Evolutionary conservation across 2,797 vertebrate species (phyloP).

Genomic region (Sebastolobus alascanus): DNA sequence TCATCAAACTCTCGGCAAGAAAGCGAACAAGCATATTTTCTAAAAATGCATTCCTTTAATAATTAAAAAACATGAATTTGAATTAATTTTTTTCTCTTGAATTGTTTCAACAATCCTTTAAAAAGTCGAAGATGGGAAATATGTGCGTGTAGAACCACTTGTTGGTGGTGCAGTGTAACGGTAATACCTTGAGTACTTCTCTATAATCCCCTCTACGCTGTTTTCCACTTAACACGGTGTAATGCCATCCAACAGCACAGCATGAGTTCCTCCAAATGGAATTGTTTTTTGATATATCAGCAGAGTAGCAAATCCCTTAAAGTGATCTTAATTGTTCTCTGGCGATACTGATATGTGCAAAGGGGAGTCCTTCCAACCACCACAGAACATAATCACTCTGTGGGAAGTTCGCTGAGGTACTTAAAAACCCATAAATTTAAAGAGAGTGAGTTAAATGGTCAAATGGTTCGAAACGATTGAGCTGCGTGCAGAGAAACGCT

Average conservation of each 20-base stretch:
- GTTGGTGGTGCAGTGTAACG: neutral
- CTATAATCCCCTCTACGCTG: slow-evolving; percentile 35
- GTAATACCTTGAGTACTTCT: slow-evolving; percentile 30
- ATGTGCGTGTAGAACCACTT: neutral
- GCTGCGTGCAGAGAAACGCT: slow-evolving; percentile 33
- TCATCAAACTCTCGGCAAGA: neutral
- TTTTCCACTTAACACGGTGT: slow-evolving; percentile 11
- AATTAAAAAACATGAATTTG: neutral
- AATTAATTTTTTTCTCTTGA: neutral
- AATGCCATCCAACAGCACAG: slow-evolving; percentile 25
- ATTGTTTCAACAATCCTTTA: neutral
- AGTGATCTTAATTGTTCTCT: slow-evolving; percentile 44
- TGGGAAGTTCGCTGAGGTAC: slow-evolving; percentile 36
- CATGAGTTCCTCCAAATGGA: slow-evolving; percentile 24
- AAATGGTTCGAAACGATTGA: neutral
- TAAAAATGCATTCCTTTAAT: neutral
- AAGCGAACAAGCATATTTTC: neutral
- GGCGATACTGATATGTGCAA: slow-evolving; percentile 26
- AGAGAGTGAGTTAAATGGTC: slow-evolving; percentile 26
- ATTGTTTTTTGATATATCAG: neutral
- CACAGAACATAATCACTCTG: slow-evolving; percentile 36
- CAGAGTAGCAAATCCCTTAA: slow-evolving; percentile 27
- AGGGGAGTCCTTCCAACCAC: slow-evolving; percentile 27
- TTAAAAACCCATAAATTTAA: slow-evolving; percentile 44
- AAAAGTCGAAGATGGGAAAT: neutral